A percentile compares a stretch with the other conserved stretches of the same genome.
These are phyloP conservation scores for Kryptolebias ocellatus DNA, from an alignment of 2,797 vertebrate genomes.

Conservation along the genomic window DNA sequence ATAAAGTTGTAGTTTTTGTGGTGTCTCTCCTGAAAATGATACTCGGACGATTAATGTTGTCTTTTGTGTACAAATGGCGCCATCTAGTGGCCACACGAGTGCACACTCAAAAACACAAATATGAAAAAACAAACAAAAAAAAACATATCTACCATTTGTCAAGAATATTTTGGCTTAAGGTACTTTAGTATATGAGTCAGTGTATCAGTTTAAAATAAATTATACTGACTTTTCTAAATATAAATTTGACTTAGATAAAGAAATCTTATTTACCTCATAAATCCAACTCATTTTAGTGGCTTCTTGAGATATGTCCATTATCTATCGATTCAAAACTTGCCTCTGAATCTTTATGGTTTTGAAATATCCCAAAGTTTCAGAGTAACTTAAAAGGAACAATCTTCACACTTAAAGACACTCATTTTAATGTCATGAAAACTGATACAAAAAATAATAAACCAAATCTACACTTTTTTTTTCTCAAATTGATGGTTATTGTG, in stretches of 20 bases:
- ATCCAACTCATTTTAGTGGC: too few relatives aligned
- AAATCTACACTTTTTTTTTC: too few relatives aligned
- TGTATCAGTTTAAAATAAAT: too few relatives aligned
- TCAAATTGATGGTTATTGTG: too few relatives aligned
- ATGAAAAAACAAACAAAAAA: not conserved
- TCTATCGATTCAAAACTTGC: not conserved
- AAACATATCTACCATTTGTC: not conserved
- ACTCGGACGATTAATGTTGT: constrained; percentile 1
- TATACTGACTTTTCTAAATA: too few relatives aligned
- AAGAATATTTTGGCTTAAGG: not conserved
- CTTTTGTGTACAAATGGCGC: constrained; percentile 48
- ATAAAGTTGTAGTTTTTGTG: not conserved
- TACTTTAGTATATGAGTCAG: too few relatives aligned
- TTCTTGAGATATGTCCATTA: too few relatives aligned
- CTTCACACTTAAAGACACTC: too few relatives aligned
- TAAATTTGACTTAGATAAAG: too few relatives aligned
- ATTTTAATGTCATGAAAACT: not conserved
- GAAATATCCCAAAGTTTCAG: not conserved
- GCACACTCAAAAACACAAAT: not conserved
- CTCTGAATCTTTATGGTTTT: not conserved
- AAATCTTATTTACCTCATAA: not conserved
- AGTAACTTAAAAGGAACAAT: not conserved
- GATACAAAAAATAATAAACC: not conserved
- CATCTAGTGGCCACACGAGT: constrained; percentile 59
- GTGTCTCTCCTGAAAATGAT: constrained; percentile 1